phyloP scores from a whole-genome alignment of 2,113 vertebrate species.

The Oryzias javanicus region DNA sequence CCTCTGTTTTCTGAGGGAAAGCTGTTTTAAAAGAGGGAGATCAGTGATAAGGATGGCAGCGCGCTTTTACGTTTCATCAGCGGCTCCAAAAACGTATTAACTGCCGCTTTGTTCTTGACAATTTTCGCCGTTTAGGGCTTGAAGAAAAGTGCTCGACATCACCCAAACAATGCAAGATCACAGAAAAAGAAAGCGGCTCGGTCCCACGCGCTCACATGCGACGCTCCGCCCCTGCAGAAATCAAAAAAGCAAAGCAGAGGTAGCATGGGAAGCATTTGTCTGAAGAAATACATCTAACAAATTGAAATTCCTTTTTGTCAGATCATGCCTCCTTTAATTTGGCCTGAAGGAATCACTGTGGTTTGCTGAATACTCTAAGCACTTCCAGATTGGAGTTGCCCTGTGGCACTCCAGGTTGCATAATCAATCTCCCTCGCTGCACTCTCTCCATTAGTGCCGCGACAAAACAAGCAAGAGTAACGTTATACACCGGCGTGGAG shows the following conservation, averaged over 20 bases:
- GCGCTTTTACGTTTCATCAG: slow-evolving; percentile 67
- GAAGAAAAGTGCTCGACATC: slow-evolving; percentile 52
- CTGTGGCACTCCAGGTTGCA: slow-evolving; percentile 74
- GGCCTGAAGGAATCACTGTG: slow-evolving; percentile 60
- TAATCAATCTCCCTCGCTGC: slow-evolving; percentile 72
- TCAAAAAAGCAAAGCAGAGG: slow-evolving; percentile 34
- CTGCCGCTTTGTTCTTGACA: slow-evolving; percentile 62
- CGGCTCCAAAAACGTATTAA: slow-evolving; percentile 52
- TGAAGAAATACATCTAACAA: slow-evolving; percentile 67
- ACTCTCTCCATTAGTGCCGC: slow-evolving; percentile 51
- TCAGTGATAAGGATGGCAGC: slow-evolving; percentile 72
- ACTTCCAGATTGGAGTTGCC: slow-evolving; percentile 77
- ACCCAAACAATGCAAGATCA: slow-evolving; percentile 59
- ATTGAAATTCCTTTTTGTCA: slow-evolving; percentile 74
- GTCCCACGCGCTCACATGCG: slow-evolving; percentile 30
- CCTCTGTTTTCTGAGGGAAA: slow-evolving; percentile 61
- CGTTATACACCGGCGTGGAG: slow-evolving; percentile 42
- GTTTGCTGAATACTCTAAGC: slow-evolving; percentile 61
- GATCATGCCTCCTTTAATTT: slow-evolving; percentile 74
- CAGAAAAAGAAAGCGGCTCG: slow-evolving; percentile 41
- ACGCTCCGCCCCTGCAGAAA: slow-evolving; percentile 42
- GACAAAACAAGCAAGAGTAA: slow-evolving; percentile 58
- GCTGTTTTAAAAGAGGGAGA: slow-evolving; percentile 57
- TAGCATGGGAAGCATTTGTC: slow-evolving; percentile 67
- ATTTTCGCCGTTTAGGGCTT: slow-evolving; percentile 60